Percentiles rank a stretch among this genome's conserved stretches.
Evolutionary conservation across 2,888 invertebrate genomes (phyloP).

Genomic region (Apodemia duryi): DNA sequence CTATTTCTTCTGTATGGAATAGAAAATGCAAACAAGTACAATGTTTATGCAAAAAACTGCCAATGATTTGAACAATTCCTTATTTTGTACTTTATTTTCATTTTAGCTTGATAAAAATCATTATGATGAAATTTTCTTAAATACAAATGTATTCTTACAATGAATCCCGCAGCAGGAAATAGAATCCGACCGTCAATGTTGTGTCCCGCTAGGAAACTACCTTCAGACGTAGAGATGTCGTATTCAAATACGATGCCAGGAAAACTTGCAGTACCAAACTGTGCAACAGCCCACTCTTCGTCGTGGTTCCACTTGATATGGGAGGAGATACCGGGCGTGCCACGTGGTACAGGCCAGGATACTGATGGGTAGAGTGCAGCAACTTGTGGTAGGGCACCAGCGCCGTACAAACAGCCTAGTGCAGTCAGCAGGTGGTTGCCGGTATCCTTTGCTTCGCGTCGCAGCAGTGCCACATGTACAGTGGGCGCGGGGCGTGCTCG

Average conservation of each 20-base stretch:
- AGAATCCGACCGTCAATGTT: constrained; percentile 95
- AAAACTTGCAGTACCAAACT: constrained; percentile 83
- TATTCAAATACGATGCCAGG: constrained; percentile 89
- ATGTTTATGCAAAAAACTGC: too few species aligned
- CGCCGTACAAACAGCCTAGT: constrained; percentile 86
- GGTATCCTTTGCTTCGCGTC: constrained; percentile 87
- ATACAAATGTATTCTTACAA: constrained; percentile 68
- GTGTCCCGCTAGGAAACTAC: constrained; percentile 90
- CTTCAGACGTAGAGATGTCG: constrained; percentile 85
- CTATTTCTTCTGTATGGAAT: too few species aligned
- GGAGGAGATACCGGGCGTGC: constrained; percentile 94
- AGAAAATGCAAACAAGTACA: too few species aligned
- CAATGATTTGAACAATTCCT: too few species aligned
- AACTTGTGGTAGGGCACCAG: constrained; percentile 88
- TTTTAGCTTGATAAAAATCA: too few species aligned
- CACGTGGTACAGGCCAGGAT: constrained; percentile 91
- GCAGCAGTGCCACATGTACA: constrained; percentile 90
- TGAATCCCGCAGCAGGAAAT: constrained; percentile 96
- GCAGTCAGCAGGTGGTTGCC: constrained; percentile 86
- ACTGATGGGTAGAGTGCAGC: constrained; percentile 87
- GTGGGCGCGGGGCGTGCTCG: constrained; percentile 88
- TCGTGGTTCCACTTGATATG: constrained; percentile 96
- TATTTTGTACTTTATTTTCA: too few species aligned
- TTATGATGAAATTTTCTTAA: too few species aligned
- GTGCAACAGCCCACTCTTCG: constrained; percentile 91